Percentiles rank a stretch among this genome's conserved stretches.
phyloP scores from a whole-genome alignment of 2,113 vertebrate species.

The Atractosteus spatula region DNA sequence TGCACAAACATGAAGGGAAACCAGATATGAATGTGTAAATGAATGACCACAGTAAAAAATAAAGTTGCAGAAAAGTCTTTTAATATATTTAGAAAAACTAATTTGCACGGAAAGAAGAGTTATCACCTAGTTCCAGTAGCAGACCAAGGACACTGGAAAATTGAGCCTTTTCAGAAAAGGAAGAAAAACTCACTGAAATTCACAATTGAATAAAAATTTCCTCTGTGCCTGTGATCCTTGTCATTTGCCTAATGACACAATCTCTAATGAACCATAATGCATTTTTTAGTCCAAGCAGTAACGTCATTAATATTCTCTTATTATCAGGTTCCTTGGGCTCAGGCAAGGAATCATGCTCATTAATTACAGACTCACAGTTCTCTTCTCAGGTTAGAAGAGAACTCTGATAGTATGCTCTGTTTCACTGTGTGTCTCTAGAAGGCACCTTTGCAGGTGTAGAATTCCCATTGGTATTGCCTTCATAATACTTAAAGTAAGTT shows the following conservation, averaged over 20 bases:
- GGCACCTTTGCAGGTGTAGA: too few species aligned
- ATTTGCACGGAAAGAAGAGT: background rate
- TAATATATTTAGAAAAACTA: background rate
- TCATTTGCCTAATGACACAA: constrained; percentile 23
- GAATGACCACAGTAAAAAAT: too few species aligned
- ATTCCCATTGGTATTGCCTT: too few species aligned
- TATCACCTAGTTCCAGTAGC: background rate
- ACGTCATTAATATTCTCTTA: constrained; percentile 23
- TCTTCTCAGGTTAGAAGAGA: too few species aligned
- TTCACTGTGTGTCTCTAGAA: background rate
- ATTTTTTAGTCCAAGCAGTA: constrained; percentile 18
- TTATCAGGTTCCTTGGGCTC: constrained; percentile 8
- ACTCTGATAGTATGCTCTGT: background rate
- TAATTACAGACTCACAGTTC: background rate
- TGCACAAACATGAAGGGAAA: too few species aligned
- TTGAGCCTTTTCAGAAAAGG: background rate
- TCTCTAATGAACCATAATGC: constrained; percentile 21
- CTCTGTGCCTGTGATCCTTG: constrained; percentile 12
- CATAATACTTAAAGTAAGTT: too few species aligned
- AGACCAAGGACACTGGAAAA: background rate
- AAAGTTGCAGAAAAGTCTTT: too few species aligned
- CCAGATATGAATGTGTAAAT: too few species aligned
- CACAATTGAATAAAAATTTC: constrained; percentile 9
- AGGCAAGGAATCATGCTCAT: background rate
- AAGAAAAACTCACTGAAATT: constrained; percentile 10